A percentile compares a stretch with the other conserved stretches of the same genome.
Evolutionary conservation across 2,888 invertebrate genomes (phyloP).

Genomic region (Cepaea hortensis): DNA sequence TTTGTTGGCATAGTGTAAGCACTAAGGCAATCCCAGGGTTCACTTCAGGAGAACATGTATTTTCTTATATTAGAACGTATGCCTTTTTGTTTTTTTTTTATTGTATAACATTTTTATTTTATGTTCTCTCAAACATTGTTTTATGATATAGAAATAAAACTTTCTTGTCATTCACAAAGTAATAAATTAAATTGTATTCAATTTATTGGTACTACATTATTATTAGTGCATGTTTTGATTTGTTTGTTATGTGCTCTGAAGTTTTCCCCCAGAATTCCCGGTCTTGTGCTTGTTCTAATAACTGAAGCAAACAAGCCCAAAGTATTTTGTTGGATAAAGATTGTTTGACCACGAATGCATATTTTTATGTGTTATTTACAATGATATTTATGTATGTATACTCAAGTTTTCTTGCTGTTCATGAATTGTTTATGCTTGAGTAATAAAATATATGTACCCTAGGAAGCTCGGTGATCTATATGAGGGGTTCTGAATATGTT

Average conservation of each 20-base stretch:
- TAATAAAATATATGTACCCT: background rate
- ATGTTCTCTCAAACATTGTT: background rate
- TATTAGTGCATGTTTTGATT: no score
- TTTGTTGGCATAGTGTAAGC: background rate
- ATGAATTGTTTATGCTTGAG: background rate
- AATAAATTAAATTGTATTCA: no score
- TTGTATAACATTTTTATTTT: background rate
- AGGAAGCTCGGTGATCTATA: background rate
- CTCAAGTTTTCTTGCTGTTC: background rate
- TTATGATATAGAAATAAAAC: background rate
- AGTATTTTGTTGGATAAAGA: background rate
- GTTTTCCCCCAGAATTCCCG: no score
- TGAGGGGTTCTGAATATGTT: no score
- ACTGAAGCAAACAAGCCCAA: background rate
- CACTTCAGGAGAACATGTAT: background rate
- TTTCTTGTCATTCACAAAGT: background rate
- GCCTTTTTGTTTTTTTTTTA: background rate
- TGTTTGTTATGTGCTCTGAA: no score
- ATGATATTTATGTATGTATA: background rate
- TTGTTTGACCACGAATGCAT: background rate
- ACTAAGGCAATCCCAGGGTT: background rate
- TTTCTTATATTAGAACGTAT: no score
- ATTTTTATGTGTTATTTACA: background rate
- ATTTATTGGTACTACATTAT: no score
- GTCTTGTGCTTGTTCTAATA: no score